Conservation (phyloP, 2,888 invertebrate species). For the Notodonta dromedarius region DNA sequence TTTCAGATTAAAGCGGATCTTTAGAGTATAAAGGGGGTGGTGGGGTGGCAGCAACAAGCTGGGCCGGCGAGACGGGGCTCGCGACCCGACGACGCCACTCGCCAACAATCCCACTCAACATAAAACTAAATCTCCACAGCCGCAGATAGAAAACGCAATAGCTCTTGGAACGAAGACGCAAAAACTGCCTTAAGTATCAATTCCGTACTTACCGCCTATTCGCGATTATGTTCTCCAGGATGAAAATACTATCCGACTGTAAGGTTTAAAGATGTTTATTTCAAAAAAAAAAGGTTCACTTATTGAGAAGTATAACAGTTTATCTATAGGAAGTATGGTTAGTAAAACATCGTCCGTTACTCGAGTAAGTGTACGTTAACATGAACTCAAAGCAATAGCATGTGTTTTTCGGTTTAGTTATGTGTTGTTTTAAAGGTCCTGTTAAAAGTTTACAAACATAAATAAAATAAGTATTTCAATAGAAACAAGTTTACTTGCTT, state of each 20-base stretch:
- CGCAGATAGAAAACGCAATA: conserved; percentile 59
- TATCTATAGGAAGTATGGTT: too few relatives aligned
- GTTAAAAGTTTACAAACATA: background rate
- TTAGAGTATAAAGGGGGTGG: conserved; percentile 36
- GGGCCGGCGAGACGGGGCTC: conserved; percentile 58
- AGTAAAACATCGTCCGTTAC: too few relatives aligned
- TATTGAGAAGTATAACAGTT: too few relatives aligned
- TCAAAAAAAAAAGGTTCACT: too few relatives aligned
- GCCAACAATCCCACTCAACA: conserved; percentile 66
- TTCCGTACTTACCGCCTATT: conserved; percentile 40
- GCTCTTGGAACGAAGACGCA: conserved; percentile 56
- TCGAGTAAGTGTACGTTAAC: too few relatives aligned
- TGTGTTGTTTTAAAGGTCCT: too few relatives aligned
- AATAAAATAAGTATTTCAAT: background rate
- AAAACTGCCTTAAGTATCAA: conserved; percentile 54
- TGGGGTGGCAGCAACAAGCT: conserved; percentile 60
- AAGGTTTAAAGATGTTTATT: too few relatives aligned
- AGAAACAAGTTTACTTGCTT: background rate
- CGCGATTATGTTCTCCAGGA: conserved; percentile 32
- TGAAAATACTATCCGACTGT: too few relatives aligned
- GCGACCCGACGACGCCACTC: conserved; percentile 70
- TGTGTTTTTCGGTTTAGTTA: too few relatives aligned
- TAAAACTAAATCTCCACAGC: conserved; percentile 69
- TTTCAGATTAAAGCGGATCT: conserved; percentile 46
- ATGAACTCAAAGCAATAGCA: too few relatives aligned